Percentiles rank a stretch among this genome's conserved stretches.
These are phyloP conservation scores for Leptura quadrifasciata DNA, from an alignment of 2,888 invertebrate species.

Conservation along the genomic window DNA sequence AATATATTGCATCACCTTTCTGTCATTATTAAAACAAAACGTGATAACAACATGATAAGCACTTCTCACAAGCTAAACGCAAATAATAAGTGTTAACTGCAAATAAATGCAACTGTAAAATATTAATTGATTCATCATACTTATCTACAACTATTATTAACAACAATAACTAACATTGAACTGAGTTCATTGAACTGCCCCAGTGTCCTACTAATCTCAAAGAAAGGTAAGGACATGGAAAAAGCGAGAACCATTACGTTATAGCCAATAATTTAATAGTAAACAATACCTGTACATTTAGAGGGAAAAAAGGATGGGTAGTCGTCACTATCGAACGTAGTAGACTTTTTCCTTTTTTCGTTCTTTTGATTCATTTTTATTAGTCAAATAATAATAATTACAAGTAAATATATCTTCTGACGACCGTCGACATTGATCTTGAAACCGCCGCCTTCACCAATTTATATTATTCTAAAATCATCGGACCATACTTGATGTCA, in stretches of 20 bases:
- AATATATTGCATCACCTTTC: background rate
- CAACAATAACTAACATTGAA: slow-evolving; percentile 55
- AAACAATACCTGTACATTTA: background rate
- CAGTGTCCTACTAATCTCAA: slow-evolving; percentile 73
- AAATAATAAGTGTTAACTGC: background rate
- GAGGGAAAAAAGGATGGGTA: too few relatives aligned
- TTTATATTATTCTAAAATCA: background rate
- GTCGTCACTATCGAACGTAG: too few relatives aligned
- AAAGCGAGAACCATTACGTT: slow-evolving; percentile 62
- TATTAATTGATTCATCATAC: background rate
- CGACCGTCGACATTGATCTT: too few relatives aligned
- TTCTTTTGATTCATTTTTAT: too few relatives aligned
- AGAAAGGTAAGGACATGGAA: slow-evolving; percentile 68
- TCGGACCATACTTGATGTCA: background rate
- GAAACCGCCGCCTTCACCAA: slow-evolving; percentile 12
- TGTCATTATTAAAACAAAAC: background rate
- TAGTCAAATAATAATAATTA: too few relatives aligned
- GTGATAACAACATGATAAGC: background rate
- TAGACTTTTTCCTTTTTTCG: too few relatives aligned
- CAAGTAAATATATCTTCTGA: too few relatives aligned
- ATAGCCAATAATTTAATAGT: slow-evolving; percentile 29
- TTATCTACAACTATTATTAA: slow-evolving; percentile 17
- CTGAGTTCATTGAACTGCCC: slow-evolving; percentile 72
- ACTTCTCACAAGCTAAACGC: background rate
- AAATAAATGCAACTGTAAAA: background rate